A percentile compares a stretch with the other conserved stretches of the same genome.
phyloP scores from a whole-genome alignment of 2,113 vertebrate genomes.

The Poecile atricapillus region DNA sequence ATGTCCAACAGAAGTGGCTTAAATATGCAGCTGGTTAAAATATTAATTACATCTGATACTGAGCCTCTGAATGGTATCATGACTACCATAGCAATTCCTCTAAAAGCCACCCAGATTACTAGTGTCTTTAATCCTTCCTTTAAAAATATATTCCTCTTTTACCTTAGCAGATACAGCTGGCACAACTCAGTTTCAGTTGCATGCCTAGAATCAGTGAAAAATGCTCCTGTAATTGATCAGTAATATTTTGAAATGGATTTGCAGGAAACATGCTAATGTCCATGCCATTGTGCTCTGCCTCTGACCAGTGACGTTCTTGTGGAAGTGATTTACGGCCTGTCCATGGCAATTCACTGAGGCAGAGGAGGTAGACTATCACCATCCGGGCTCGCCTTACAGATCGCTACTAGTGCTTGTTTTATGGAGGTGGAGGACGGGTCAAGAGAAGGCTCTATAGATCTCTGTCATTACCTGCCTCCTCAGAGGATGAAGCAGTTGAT shows the following conservation, averaged over 20 bases:
- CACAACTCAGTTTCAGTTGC: neutral
- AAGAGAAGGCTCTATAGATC: neutral
- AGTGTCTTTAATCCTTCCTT: neutral
- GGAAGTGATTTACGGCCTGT: neutral
- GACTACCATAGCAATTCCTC: neutral
- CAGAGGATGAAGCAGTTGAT: neutral
- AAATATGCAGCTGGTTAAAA: neutral
- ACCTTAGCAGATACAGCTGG: neutral
- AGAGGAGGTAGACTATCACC: neutral
- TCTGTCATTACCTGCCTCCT: neutral
- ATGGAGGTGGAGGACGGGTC: neutral
- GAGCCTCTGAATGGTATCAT: neutral
- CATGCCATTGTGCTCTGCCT: rapidly evolving
- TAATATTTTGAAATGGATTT: neutral
- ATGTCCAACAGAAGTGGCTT: neutral
- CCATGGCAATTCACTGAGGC: neutral
- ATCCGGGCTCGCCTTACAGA: neutral
- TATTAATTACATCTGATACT: neutral
- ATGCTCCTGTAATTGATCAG: neutral
- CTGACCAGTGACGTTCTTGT: neutral
- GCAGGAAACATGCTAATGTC: neutral
- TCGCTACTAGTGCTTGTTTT: neutral
- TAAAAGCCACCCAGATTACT: neutral
- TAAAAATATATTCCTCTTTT: neutral
- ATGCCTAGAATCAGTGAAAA: neutral